Base-by-base conservation (phyloP, 2,797 vertebrate genomes). In the Hyperoplus lanceolatus region DNA sequence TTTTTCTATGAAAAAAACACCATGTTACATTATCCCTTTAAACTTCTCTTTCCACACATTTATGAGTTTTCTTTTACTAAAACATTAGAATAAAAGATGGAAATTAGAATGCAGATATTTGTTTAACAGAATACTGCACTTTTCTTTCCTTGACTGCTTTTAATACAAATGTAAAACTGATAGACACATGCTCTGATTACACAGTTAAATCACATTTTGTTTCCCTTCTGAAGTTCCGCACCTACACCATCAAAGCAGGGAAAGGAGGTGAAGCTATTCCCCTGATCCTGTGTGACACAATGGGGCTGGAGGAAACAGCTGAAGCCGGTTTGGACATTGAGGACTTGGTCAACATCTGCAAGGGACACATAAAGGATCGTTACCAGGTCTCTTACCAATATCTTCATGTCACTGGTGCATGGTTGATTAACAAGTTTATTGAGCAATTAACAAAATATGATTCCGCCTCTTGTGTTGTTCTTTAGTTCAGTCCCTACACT, bases 261-360 rank as follows among this genome's bases (percentile, higher is more conserved):
- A 68, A 82, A 15, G 69, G 29, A 2, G 90, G 93, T 43, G 86
- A 88, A 60, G 57, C 74, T 5, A 67, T 94, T 73, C 90, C 92
- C 0, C 59, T 95, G 55, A 49, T 93, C 53, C 61, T 95, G 39
- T 94, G 93, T 75, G 94, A 95, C 49, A 94, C 94, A 8, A 94
- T 95, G 93, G 94, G 94, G 69, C 45, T 95, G 70, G 94, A 94
- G 82, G 93, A 93, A 53, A 79, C 18, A 53, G 60, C 48, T 0
- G 92, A 80, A 48, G 64, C 76, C 3, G 94, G 94, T 60, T 65
- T 94, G 63, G 71, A 92, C 4, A 43, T 88, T 0, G 89, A 93
- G 0, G 94, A 95, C 69, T 61, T 95, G 53, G 51, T 29, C 70
- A 91, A 56, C 70, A 90, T 94, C 72, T 70, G 94, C 2, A 84